These are phyloP conservation scores for Dryococelus australis DNA, from an alignment of 2,888 invertebrate species.

Conservation along the genomic window DNA sequence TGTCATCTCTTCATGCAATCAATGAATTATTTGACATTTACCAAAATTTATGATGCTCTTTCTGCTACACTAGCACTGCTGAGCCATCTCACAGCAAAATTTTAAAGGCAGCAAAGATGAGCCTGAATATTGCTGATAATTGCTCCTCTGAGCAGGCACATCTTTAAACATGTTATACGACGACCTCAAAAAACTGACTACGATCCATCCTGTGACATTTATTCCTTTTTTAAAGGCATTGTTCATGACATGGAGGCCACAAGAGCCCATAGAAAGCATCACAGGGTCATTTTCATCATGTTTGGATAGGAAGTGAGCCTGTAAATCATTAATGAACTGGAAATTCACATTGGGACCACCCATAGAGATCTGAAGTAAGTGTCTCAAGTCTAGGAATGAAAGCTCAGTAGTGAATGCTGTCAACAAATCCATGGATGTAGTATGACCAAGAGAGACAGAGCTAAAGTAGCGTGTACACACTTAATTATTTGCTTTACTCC, in stretches of 20 bases:
- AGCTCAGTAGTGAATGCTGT: neutral
- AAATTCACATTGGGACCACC: slow-evolving; percentile 12
- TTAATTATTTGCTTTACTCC: neutral
- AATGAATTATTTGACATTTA: neutral
- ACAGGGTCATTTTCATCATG: slow-evolving; percentile 17
- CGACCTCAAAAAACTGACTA: neutral
- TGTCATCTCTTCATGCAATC: too few species aligned
- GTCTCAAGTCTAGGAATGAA: neutral
- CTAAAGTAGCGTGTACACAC: slow-evolving; percentile 21
- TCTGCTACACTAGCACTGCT: too few species aligned
- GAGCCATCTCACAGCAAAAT: neutral
- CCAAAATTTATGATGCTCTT: neutral
- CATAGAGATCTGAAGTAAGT: neutral
- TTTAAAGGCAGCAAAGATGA: neutral
- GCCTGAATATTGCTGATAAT: neutral
- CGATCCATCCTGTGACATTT: neutral
- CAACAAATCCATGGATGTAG: neutral
- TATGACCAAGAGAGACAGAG: slow-evolving; percentile 4
- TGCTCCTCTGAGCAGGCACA: slow-evolving; percentile 3
- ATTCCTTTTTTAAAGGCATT: slow-evolving; percentile 12
- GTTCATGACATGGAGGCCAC: slow-evolving; percentile 12
- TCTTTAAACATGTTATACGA: neutral
- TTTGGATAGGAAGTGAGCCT: neutral
- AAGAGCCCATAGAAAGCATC: slow-evolving; percentile 1
- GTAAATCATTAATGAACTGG: neutral